Base-by-base conservation (phyloP, 2,888 invertebrate genomes). In the Frankliniella fusca region DNA sequence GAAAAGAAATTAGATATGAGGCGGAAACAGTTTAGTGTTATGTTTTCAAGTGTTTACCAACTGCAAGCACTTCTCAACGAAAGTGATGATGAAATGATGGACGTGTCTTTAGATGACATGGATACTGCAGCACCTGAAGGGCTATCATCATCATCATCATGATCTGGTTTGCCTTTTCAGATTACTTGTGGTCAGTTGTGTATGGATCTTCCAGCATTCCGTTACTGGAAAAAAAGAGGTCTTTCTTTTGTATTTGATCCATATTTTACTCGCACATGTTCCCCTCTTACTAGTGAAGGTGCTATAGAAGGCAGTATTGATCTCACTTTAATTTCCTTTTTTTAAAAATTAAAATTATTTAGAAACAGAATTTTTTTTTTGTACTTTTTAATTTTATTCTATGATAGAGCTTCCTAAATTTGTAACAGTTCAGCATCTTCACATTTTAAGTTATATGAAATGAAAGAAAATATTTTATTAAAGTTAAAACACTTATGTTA, bases 11-110 rank as follows among this genome's bases (percentile, higher is more conserved):
- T 97, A 84, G 93, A 95, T 84, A 90, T 94, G 86, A 90, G 97
- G 82, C 93, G 94, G 85, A 97, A 97, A 88, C 96, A 97, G 87
- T 97, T 97, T 86, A 93, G 95, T 87, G 94, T 97, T 12, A 88
- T 98, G 61, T 93, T 97, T 85, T 93, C 95, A 65, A 94, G 96
- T 23, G 94, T 97, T 85, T 94, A 95, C 87, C 94, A 96, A 86
- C 88, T 98, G 81, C 94, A 95, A 87, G 92, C 92, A 38, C 92
- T 95, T 87, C 87, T 97, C 54, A 94, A 95, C 84, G 92, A 92
- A 84, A 87, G 87, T 70, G 92, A 92, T 83, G 90, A 90, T 76
- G 70, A 76, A 85, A 87, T 89, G 82, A 90, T 90, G 86, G 90
- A 90, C 84, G 89, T 89, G 7, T 90, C 90, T 82, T 86, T 90